Evolutionary conservation across 2,888 invertebrate species (phyloP).

Genomic region (Drosophila bunnanda): DNA sequence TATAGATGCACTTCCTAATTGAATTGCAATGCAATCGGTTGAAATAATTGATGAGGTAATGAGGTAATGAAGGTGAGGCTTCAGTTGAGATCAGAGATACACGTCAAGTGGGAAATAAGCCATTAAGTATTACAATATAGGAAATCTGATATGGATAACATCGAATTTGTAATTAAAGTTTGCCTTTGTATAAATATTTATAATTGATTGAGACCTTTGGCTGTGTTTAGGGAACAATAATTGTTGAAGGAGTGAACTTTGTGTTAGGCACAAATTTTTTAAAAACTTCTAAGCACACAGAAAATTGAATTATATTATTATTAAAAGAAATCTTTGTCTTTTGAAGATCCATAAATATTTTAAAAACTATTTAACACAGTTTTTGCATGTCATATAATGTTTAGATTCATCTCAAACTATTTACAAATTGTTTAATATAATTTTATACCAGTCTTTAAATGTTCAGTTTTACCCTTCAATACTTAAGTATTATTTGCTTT

Average conservation of each 20-base stretch:
- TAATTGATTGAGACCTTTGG: background rate
- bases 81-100: slow-evolving; percentile 18
- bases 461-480: background rate
- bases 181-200: slow-evolving; percentile 7
- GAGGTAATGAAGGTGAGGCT: slow-evolving; percentile 38
- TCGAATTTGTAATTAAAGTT: slow-evolving; percentile 8
- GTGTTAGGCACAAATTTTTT: background rate
- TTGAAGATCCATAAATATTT: background rate
- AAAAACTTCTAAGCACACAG: background rate
- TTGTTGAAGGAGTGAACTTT: background rate
- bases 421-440: background rate
- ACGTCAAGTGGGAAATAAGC: slow-evolving; percentile 37
- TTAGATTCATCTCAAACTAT: too few species aligned
- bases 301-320: too few species aligned
- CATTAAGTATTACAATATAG: slow-evolving; percentile 22
- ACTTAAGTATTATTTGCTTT: background rate
- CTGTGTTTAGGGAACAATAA: background rate
- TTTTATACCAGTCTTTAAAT: background rate
- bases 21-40: slow-evolving; percentile 55
- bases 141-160: slow-evolving; percentile 24
- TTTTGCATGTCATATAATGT: too few species aligned
- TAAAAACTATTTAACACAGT: background rate
- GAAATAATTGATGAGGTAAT: slow-evolving; percentile 47
- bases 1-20: slow-evolving; percentile 59
- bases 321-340: background rate